phyloP scores from a whole-genome alignment of 2,113 vertebrate species.

The Camarhynchus parvulus region DNA sequence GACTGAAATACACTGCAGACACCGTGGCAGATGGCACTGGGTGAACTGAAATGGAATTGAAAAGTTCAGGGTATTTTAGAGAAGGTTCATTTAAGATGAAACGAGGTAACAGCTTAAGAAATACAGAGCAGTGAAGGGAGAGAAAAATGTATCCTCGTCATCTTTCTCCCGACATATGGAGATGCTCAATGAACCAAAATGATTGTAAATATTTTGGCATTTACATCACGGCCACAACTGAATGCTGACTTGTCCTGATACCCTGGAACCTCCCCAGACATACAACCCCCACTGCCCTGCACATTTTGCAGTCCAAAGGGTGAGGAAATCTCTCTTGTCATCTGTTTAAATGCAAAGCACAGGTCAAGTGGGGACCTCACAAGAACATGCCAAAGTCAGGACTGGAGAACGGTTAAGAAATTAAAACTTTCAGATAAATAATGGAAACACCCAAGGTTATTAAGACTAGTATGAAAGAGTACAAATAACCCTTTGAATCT shows the following conservation, averaged over 20 bases:
- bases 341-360: background rate
- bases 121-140: background rate
- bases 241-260: background rate
- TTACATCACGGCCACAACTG: background rate
- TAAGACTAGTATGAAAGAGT: background rate
- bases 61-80: constrained; percentile 25
- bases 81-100: background rate
- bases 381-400: background rate
- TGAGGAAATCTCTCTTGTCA: background rate
- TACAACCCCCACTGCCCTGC: background rate
- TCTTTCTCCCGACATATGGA: background rate
- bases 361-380: background rate
- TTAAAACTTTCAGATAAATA: background rate
- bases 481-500: background rate
- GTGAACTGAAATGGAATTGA: background rate
- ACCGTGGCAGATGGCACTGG: constrained; percentile 16
- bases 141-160: background rate
- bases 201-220: background rate
- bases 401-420: background rate
- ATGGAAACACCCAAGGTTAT: background rate
- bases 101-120: background rate
- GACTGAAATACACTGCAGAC: constrained; percentile 6
- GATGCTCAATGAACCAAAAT: background rate
- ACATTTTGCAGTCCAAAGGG: background rate
- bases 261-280: background rate